These are phyloP conservation scores for Tetheella fluctuosa DNA, from an alignment of 2,888 invertebrate species.

Conservation along the genomic window DNA sequence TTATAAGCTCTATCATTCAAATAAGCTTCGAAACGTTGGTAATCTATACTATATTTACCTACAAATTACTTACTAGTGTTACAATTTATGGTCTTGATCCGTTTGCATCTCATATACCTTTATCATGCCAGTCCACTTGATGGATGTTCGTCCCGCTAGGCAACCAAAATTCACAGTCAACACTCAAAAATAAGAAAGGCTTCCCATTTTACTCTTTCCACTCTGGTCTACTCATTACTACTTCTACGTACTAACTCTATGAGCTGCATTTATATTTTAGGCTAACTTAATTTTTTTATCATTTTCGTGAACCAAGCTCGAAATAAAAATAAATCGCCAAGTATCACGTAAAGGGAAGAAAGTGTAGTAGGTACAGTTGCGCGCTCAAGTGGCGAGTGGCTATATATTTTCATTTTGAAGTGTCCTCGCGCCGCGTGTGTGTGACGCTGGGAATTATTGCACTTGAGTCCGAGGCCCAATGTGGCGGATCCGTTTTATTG, in stretches of 20 bases:
- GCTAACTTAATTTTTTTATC: neutral
- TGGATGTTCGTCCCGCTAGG: too few relatives aligned
- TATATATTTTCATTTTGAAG: conserved; percentile 66
- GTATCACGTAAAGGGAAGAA: conserved; percentile 35
- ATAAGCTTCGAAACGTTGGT: too few relatives aligned
- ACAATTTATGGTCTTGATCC: too few relatives aligned
- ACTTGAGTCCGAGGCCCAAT: conserved; percentile 58
- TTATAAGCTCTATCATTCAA: too few relatives aligned
- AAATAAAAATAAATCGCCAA: conserved; percentile 5
- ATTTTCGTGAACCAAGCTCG: neutral
- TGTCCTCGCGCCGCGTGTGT: conserved; percentile 63
- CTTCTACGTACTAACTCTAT: neutral
- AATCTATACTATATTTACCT: too few relatives aligned
- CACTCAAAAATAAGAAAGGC: too few relatives aligned
- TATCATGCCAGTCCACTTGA: too few relatives aligned
- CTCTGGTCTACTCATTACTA: too few relatives aligned
- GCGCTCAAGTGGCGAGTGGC: conserved; percentile 59
- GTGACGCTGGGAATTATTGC: conserved; percentile 74
- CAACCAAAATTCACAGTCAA: too few relatives aligned
- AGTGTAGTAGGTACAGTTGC: conserved; percentile 44
- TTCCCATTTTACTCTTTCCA: too few relatives aligned
- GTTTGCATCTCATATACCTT: too few relatives aligned
- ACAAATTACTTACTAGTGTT: too few relatives aligned
- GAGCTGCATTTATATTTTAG: neutral
- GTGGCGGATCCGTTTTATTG: conserved; percentile 59